These are phyloP conservation scores for Brienomyrus longianalis DNA, from an alignment of 2,113 vertebrate genomes.

Conservation along the genomic window DNA sequence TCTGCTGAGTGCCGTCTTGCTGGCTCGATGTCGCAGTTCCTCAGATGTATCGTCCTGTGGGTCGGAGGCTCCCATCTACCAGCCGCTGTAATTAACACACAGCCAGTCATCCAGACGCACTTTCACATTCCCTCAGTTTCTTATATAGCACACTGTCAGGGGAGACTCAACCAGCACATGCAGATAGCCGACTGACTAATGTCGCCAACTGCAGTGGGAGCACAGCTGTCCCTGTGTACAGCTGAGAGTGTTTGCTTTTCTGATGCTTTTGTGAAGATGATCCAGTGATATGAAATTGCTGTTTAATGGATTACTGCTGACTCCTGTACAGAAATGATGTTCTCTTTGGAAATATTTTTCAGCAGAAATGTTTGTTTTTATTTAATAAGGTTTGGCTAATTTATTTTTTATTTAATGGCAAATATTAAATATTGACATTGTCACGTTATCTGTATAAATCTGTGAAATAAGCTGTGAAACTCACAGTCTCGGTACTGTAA, in stretches of 20 bases:
- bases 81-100: neutral
- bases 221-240: neutral
- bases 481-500: neutral
- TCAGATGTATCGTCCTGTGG: neutral
- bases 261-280: neutral
- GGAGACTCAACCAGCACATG: neutral
- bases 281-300: neutral
- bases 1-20: too few species aligned
- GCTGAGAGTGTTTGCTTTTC: too few species aligned
- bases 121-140: neutral
- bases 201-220: neutral
- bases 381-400: neutral
- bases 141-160: neutral
- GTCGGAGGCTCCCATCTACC: neutral
- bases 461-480: neutral
- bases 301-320: neutral
- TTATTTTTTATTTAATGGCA: neutral
- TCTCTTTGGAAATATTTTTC: neutral
- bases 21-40: neutral
- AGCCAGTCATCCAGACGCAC: neutral
- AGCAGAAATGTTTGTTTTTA: neutral
- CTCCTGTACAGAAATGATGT: conserved; percentile 2
- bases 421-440: neutral
- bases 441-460: neutral
- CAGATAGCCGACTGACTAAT: neutral